Conservation (phyloP, 2,797 vertebrate genomes). For the Gadopsis bispinosus region DNA sequence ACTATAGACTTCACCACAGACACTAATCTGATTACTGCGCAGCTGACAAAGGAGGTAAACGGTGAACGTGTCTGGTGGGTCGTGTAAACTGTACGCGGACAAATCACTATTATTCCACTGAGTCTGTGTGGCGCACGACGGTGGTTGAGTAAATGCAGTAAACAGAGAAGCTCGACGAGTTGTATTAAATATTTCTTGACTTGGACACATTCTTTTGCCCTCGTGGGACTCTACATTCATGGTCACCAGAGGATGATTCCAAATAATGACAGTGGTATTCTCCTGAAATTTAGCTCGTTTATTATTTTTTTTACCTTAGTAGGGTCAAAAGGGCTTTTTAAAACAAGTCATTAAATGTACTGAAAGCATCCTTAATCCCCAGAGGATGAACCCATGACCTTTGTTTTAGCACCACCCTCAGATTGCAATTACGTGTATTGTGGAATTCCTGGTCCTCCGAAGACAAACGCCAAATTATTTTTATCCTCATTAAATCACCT, state of each 20-base stretch:
- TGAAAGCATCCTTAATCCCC: neutral
- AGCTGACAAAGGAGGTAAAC: neutral
- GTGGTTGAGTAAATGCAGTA: too few species aligned
- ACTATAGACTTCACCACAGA: conserved; percentile 2
- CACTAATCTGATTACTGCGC: conserved; percentile 12
- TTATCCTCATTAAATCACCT: neutral
- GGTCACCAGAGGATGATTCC: neutral
- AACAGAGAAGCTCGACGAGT: too few species aligned
- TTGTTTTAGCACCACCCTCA: too few species aligned
- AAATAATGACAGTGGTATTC: neutral
- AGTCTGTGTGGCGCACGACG: neutral
- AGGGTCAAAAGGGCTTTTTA: neutral
- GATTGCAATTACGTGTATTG: too few species aligned
- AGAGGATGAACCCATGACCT: neutral
- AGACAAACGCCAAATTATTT: neutral
- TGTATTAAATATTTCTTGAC: neutral
- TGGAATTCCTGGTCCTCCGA: neutral
- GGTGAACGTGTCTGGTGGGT: neutral
- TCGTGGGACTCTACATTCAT: neutral
- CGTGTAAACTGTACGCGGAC: neutral
- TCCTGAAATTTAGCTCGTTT: neutral
- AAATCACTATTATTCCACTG: conserved; percentile 32
- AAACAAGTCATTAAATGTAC: neutral
- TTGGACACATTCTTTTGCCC: neutral
- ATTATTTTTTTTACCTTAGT: neutral